A percentile compares a stretch with the other conserved stretches of the same genome.
These are phyloP conservation scores for Amphiura filiformis DNA, from an alignment of 35 echinoderm and acorn worm genomes.

Conservation along the genomic window DNA sequence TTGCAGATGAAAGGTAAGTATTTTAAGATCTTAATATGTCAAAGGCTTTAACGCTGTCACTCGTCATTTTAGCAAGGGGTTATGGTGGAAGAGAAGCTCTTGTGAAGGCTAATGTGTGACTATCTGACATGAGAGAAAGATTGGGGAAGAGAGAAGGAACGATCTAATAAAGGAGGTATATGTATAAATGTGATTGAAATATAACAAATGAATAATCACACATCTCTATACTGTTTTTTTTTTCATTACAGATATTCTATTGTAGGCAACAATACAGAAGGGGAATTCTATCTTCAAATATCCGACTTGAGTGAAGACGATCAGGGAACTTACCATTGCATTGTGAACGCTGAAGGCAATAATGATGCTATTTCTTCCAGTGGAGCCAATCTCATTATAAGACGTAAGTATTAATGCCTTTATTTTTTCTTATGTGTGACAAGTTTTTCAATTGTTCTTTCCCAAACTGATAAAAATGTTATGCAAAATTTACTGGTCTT, in stretches of 20 bases:
- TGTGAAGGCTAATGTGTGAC: too few relatives aligned
- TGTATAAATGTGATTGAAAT: too few relatives aligned
- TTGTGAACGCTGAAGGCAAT: conserved; percentile 29
- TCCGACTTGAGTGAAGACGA: conserved; percentile 36
- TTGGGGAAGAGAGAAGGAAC: too few relatives aligned
- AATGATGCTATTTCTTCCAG: conserved; percentile 45
- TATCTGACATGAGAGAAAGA: too few relatives aligned
- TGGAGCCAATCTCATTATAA: conserved; percentile 55
- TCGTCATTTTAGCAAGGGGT: too few relatives aligned
- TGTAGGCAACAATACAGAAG: conserved; percentile 49
- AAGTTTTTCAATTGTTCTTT: neutral
- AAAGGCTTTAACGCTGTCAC: too few relatives aligned
- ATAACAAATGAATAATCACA: too few relatives aligned
- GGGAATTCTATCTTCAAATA: conserved; percentile 69
- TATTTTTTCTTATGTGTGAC: neutral
- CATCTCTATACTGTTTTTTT: neutral
- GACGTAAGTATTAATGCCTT: conserved; percentile 30
- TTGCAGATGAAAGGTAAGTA: conserved; percentile 18
- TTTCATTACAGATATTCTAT: conserved; percentile 41
- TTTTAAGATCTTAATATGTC: too few relatives aligned
- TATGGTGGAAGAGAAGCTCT: too few relatives aligned
- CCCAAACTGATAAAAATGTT: neutral
- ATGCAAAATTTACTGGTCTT: neutral
- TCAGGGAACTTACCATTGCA: conserved; percentile 60
- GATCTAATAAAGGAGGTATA: too few relatives aligned